These are phyloP conservation scores for Mus pahari DNA, from an alignment of 2,113 vertebrate species.

Conservation along the genomic window DNA sequence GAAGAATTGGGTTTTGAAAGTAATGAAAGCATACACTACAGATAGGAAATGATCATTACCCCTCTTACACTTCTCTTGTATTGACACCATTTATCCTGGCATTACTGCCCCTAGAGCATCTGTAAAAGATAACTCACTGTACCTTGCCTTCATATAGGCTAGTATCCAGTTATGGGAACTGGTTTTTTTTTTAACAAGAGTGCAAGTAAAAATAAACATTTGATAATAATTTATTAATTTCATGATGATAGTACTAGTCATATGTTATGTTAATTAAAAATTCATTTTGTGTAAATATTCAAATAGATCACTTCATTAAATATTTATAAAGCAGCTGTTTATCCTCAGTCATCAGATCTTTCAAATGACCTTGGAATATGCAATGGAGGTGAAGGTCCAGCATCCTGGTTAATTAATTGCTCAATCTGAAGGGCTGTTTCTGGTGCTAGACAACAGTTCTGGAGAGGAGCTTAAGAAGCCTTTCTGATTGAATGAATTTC, in stretches of 20 bases:
- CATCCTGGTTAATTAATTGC: neutral
- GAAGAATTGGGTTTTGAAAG: neutral
- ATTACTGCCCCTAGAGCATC: neutral
- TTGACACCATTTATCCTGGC: neutral
- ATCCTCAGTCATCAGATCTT: neutral
- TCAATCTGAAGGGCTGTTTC: neutral
- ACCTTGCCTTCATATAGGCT: neutral
- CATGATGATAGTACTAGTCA: neutral
- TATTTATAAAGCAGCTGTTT: conserved; percentile 16
- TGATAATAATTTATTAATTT: neutral
- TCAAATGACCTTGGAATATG: neutral
- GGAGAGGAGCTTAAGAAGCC: neutral
- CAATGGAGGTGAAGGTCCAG: neutral
- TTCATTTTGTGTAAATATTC: neutral
- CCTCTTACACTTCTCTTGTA: neutral
- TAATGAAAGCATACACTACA: neutral
- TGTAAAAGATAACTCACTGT: neutral
- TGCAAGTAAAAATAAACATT: neutral
- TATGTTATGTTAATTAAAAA: neutral
- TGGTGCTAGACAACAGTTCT: neutral
- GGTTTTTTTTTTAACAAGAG: neutral
- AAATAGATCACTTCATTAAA: neutral
- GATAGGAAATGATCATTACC: neutral
- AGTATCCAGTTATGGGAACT: neutral
- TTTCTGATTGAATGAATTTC: neutral